phyloP scores from a whole-genome alignment of 1,140 invertebrate species.

The Catajapyx aquilonaris region DNA sequence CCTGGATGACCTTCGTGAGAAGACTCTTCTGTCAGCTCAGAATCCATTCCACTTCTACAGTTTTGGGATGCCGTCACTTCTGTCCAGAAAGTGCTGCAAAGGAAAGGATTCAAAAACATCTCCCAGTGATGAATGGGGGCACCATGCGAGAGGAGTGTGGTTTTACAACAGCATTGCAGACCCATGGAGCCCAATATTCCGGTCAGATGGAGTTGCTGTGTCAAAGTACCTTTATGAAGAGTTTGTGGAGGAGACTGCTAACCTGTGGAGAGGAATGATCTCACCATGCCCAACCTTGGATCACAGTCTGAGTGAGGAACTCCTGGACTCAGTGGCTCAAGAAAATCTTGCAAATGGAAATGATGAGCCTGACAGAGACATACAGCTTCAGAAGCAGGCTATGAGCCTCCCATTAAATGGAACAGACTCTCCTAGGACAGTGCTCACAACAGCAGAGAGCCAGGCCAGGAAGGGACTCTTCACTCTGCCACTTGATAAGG shows the following conservation, averaged over 20 bases:
- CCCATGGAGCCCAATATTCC: conserved; percentile 50
- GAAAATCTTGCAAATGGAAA: too few species aligned
- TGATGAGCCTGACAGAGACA: too few species aligned
- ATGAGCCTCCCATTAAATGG: too few species aligned
- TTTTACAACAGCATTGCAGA: conserved; percentile 46
- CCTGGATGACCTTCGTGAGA: conserved; percentile 17
- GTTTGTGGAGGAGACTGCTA: conserved; percentile 29
- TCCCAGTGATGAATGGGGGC: conserved; percentile 1
- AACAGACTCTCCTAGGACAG: too few species aligned
- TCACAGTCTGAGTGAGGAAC: too few species aligned
- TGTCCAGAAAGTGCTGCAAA: conserved; percentile 19
- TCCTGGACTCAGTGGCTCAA: too few species aligned
- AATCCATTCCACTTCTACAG: conserved; percentile 20
- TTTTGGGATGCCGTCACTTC: conserved; percentile 20
- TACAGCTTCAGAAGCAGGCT: too few species aligned
- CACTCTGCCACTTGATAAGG: too few species aligned
- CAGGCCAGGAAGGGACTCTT: too few species aligned
- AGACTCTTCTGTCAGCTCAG: conserved; percentile 8
- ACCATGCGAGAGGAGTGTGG: conserved; percentile 9
- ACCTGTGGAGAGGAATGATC: too few species aligned
- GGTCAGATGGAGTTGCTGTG: conserved; percentile 42
- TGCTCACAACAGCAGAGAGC: too few species aligned
- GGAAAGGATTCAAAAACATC: conserved; percentile 9
- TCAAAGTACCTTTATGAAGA: conserved; percentile 47
- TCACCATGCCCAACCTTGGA: too few species aligned